phyloP scores from a whole-genome alignment of 2,113 vertebrate species.

The Holacanthus passer region DNA sequence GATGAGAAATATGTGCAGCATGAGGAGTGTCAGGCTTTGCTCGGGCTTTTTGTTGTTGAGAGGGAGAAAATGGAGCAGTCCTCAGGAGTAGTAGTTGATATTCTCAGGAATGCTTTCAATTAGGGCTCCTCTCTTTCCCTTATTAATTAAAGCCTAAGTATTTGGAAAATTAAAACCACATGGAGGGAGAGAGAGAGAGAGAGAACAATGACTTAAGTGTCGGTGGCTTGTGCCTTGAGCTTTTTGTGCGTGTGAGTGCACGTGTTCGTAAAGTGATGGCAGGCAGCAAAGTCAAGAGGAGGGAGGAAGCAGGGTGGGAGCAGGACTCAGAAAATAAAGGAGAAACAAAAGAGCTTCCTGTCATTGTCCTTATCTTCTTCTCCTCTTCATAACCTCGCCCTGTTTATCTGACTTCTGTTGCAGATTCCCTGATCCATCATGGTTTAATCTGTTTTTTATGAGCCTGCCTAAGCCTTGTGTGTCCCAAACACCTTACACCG shows the following conservation, averaged over 20 bases:
- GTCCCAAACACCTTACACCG: slow-evolving; percentile 8
- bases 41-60: slow-evolving; percentile 10
- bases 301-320: slow-evolving; percentile 25
- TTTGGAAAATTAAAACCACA: slow-evolving; percentile 68
- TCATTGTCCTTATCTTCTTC: slow-evolving; percentile 49
- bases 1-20: neutral
- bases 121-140: slow-evolving; percentile 50
- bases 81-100: slow-evolving; percentile 51
- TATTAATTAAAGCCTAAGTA: slow-evolving; percentile 73
- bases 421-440: slow-evolving; percentile 59
- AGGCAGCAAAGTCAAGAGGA: slow-evolving; percentile 46
- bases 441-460: slow-evolving; percentile 62
- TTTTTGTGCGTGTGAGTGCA: neutral
- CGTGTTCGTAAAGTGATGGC: slow-evolving; percentile 44
- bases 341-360: slow-evolving; percentile 55
- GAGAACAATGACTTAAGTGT: slow-evolving; percentile 59
- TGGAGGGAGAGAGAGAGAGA: slow-evolving; percentile 30
- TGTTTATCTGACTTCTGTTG: slow-evolving; percentile 61
- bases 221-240: slow-evolving; percentile 55
- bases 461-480: slow-evolving; percentile 33
- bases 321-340: slow-evolving; percentile 15
- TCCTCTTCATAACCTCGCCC: slow-evolving; percentile 48
- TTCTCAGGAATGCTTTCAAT: slow-evolving; percentile 73
- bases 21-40: neutral
- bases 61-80: slow-evolving; percentile 55